Evolutionary conservation across 2,797 vertebrate genomes (phyloP), one percentile per base, ranked within the genome.

Genomic region (Galaxias olidus): DNA sequence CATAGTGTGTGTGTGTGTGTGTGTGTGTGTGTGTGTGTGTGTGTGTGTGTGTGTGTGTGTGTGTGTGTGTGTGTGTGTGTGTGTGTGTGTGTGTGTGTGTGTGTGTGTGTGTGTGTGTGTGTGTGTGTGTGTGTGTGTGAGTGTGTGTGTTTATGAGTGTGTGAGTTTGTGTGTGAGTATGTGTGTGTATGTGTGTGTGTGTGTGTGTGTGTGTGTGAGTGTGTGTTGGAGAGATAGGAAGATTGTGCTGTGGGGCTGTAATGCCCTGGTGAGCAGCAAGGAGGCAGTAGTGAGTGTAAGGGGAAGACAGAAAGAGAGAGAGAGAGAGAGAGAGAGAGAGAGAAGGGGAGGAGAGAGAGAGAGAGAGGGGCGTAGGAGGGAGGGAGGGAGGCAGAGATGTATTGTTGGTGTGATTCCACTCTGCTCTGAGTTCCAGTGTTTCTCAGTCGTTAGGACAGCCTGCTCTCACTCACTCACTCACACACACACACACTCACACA

Each of bases 241-340:
- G n/a, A n/a, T n/a, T n/a, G n/a, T n/a, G n/a, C n/a, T n/a, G 20
- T 18, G 15, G 85, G 73, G 83, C 69, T 87, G 83, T 94, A 93
- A 95, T 93, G 93, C 94, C 92, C 94, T 86, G 87, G 86, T 76
- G n/a, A n/a, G n/a, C n/a, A n/a, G n/a, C n/a, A n/a, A n/a, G n/a
- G n/a, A n/a, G n/a, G n/a, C n/a, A n/a, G n/a, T n/a, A n/a, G n/a
- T n/a, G n/a, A n/a, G n/a, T n/a, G n/a, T n/a, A n/a, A n/a, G n/a
- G n/a, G n/a, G n/a, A n/a, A 52, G n/a, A 68, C 87, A 75, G 86
- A 79, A 80, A 80, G 63, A 62, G 57, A 14, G 47, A 13, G 47
- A 13, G 47, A 1, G 11, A n/a, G 47, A 13, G 47, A n/a, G 9
- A 10, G 55, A n/a, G n/a, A n/a, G n/a, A n/a, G n/a, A n/a, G n/a